Base-by-base conservation (phyloP, 2,888 invertebrate genomes). In the Hoplodrina blanda region DNA sequence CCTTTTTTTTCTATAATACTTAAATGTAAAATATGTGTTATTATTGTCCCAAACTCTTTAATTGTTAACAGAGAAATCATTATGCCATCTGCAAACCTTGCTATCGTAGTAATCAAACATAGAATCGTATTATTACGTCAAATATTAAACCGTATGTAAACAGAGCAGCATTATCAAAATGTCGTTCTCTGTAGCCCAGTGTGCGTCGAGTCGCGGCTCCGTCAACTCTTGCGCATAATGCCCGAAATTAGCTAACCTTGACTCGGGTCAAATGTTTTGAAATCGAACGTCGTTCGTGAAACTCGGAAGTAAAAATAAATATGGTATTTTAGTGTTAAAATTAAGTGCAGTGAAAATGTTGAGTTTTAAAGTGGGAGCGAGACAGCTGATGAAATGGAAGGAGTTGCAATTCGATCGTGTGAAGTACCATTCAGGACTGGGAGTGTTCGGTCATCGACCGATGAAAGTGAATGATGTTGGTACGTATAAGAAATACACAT, bases 391-490 rank as follows among this genome's bases (percentile, higher is more conserved):
- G 71, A 84, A 75, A 80, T 92, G 92, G 90, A 92, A 90, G 83
- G 88, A 90, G 69, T 81, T 87, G 50, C 79, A 83, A 49, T 80
- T 83, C 69, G 85, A 86, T 75, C 85, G 91, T 62, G 67, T 90
- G 76, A 89, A 88, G 64, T 97, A 97, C 85, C 96, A 97, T 86
- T 96, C 96, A 78, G 96, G 96, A 78, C 90, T 89, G 70, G 96
- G 96, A 62, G 97, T 97, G 85, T 97, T 97, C 89, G 97, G 97
- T 49, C 96, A 97, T 92, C 96, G 96, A 89, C 95, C 96, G 78
- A 89, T 89, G 81, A 86, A 84, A 79, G 85, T 86, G 77, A 91
- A 89, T 78, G 93, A 95, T 85, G 86, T 78, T 81, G 95, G 95
- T 95, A 90, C 76, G 93, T 89, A 77, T 75, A 68, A 63, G n/a